Percentiles rank a stretch among this genome's conserved stretches.
These are phyloP conservation scores for Tridacna crocea DNA, from an alignment of 2,888 invertebrate genomes.

Conservation along the genomic window DNA sequence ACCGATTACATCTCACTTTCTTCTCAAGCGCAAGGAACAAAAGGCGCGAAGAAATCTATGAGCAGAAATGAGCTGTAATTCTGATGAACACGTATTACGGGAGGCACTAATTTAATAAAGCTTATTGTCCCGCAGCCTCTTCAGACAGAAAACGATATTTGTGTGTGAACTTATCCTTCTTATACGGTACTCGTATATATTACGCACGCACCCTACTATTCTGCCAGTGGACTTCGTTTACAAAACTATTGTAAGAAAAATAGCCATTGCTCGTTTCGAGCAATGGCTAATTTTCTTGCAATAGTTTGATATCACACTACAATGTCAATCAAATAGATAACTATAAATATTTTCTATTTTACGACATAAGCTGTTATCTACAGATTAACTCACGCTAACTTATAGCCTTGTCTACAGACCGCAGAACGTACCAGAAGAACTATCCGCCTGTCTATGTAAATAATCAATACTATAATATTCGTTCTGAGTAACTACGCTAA, in stretches of 20 bases:
- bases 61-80: neutral
- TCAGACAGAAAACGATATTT: neutral
- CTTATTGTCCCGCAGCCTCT: conserved; percentile 4
- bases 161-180: neutral
- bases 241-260: neutral
- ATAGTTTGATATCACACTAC: neutral
- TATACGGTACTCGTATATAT: too few relatives aligned
- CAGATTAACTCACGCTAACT: too few relatives aligned
- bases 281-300: neutral
- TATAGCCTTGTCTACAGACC: too few relatives aligned
- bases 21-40: too few relatives aligned
- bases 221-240: too few relatives aligned
- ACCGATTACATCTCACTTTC: too few relatives aligned
- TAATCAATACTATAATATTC: conserved; percentile 15
- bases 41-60: too few relatives aligned
- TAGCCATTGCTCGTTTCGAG: neutral
- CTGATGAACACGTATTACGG: neutral
- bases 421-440: neutral
- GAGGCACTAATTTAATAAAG: conserved; percentile 1
- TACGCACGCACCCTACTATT: too few relatives aligned
- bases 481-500: conserved; percentile 16
- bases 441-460: conserved; percentile 9
- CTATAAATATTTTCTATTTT: too few relatives aligned
- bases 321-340: too few relatives aligned
- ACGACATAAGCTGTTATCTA: too few relatives aligned